These are phyloP conservation scores for Ormyrus labotus DNA, from an alignment of 2,888 invertebrate species.

Conservation along the genomic window DNA sequence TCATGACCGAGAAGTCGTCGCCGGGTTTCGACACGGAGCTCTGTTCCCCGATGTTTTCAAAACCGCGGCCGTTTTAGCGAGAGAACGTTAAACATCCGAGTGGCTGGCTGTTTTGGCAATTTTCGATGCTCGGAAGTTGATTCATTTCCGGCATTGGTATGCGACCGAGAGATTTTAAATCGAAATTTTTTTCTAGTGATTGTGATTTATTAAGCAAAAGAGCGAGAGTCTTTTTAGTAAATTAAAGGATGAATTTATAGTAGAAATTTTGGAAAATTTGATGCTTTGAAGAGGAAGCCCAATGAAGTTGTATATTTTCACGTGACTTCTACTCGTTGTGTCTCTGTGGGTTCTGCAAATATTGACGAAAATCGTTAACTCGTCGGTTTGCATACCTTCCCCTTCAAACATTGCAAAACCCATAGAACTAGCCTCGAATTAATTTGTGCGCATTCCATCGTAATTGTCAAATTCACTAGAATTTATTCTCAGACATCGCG, in stretches of 20 bases:
- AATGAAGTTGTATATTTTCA: too few species aligned
- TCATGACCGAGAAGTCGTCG: neutral
- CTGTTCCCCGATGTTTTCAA: neutral
- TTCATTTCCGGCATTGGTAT: neutral
- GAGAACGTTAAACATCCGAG: neutral
- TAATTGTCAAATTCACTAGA: too few species aligned
- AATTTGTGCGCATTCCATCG: too few species aligned
- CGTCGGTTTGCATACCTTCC: neutral
- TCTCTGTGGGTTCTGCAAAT: neutral
- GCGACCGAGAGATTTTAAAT: too few species aligned
- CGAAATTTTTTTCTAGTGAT: too few species aligned
- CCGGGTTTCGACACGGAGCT: neutral
- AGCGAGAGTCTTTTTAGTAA: too few species aligned
- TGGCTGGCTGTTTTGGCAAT: neutral
- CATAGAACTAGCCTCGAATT: neutral
- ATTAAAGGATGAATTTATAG: too few species aligned
- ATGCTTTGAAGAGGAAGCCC: too few species aligned
- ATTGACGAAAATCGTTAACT: conserved; percentile 18
- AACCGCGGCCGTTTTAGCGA: neutral
- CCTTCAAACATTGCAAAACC: conserved; percentile 15
- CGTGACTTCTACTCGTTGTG: neutral
- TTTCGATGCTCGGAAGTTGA: neutral
- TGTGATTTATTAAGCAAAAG: too few species aligned
- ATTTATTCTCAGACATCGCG: too few species aligned
- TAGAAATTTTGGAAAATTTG: too few species aligned